Base-by-base conservation (phyloP, 2,888 invertebrate species). In the Epiblema foenella region DNA sequence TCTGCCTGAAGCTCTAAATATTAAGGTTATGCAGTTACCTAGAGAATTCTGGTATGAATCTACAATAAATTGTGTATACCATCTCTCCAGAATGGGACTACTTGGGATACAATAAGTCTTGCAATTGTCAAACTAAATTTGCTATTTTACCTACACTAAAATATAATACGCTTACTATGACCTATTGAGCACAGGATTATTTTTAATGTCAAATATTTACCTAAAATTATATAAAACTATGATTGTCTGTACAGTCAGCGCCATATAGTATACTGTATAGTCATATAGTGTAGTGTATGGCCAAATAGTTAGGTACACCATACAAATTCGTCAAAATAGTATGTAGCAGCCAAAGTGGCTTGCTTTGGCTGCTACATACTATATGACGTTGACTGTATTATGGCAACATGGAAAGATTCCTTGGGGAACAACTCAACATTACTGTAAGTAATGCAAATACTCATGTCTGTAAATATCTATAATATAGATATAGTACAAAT, bases 31-130 rank as follows among this genome's bases (percentile, higher is more conserved):
- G 68, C 94, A 95, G 66, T 85, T 97, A 12, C 89, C 90, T 29
- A 93, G 94, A 58, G 80, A 94, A 18, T 94, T 94, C 82, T 97
- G 95, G 89, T 94, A 97, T 9, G 94, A 95, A 9, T 96, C 97
- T 84, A 39, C 11, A 20, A 2, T 39, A 12, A 59, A 59, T 42
- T 7, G n/a, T 24, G 10, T 42, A 10, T 15, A 39, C 15, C 59
- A 42, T 20, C 0, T 12, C 15, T 20, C 20, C 42, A 59, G 39
- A 42, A 10, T 39, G 42, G 42, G 24, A 42, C 9, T n/a, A n/a
- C 15, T 15, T 9, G 20, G 59, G 15, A 42, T 59, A 20, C 15
- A 58, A 20, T 15, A 7, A 20, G 15, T 59, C 10, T 42, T 42
- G n/a, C 42, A 5, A 20, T 42, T 15, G 42, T 24, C 24, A 58